Evolutionary conservation across 2,888 invertebrate species (phyloP), one percentile per base, ranked within the genome.

Genomic region (Clostera curtula): DNA sequence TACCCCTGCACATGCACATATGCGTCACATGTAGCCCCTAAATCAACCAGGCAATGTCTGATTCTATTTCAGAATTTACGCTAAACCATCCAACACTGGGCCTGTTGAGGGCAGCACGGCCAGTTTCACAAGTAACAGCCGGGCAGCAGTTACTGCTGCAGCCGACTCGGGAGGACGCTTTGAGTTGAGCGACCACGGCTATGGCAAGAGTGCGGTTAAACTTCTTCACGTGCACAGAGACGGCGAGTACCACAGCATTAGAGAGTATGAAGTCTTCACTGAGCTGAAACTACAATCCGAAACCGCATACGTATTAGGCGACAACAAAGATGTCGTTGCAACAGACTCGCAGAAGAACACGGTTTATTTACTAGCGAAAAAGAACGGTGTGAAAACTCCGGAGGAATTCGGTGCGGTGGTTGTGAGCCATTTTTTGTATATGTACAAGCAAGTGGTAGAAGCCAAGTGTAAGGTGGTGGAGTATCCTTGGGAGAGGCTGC

Each of bases 281-380:
- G 89, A 90, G 45, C 74, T 93, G 23, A 89, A 90, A 44, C 72
- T 93, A 27, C 84, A 87, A 34, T 88, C 88, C 2, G 88, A 89
- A 55, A 88, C 88, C 40, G 92, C 93, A 40, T 93, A 92, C 65
- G 70, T 90, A 1, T 58, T 84, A 39, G 90, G 91, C n/a, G 91
- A 93, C 68, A 93, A 93, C 58, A 86, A 88, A 25, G 91, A 92
- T 55, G 90, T 93, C 34, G 89, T 93, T 9, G 93, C 93, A 6
- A 93, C 93, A 1, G 93, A 93, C 56, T 90, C 92, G 0, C 93
- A 93, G 63, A 93, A 93, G 72, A 93, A 93, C 58, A 93, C 92
- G 1, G 90, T 93, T 17, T 93, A 92, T 58, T 68, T 93, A 18
- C 64, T 93, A 43, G 93, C 93, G 4, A 93, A 92, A 58, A 90